Evolutionary conservation across 2,888 invertebrate species (phyloP), one percentile per base, ranked within the genome.

Genomic region (Alentia gelatinosa): DNA sequence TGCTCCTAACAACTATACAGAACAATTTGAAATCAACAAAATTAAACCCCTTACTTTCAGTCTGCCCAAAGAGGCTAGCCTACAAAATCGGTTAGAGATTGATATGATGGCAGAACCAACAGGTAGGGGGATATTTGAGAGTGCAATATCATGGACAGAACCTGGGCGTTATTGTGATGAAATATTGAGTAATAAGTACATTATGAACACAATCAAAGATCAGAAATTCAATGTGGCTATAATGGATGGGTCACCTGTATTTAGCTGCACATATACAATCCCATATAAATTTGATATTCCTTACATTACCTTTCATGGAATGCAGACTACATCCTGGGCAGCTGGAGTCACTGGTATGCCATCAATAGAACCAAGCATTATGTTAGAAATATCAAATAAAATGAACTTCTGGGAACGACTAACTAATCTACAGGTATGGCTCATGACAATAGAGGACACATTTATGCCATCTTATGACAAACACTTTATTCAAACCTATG

Each of bases 281-380:
- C 90, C 90, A 5, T 90, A 90, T 42, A 90, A 74, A 35, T 90
- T 75, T 90, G 90, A 90, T 33, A 90, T 90, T n/a, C 90, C 90
- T 19, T 75, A 68, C 50, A 75, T 90, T 23, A 83, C 83, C 19
- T 1, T 90, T 5, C 75, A 90, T 39, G 75, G 75, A 5, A 39
- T 75, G 23, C 75, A 39, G 7, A 30, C 42, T 1, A 26, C 75
- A 1, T n/a, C 90, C 37, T 90, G 90, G 90, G 75, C 30, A n/a
- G 26, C 90, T 15, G 90, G 90, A 0, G 75, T 75, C 7, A 68
- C 75, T n/a, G 75, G 90, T 0, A 90, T 90, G 90, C 90, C 90
- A 15, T 90, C 90, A 9, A 75, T 90, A 26, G 90, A 90, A 74
- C 90, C 90, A n/a, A 42, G 40, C 15, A 47, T 75, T 3, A 37